Evolutionary conservation across 2,797 vertebrate genomes (phyloP), one percentile per base, ranked within the genome.

Genomic region (Philypnodon macrostomus): DNA sequence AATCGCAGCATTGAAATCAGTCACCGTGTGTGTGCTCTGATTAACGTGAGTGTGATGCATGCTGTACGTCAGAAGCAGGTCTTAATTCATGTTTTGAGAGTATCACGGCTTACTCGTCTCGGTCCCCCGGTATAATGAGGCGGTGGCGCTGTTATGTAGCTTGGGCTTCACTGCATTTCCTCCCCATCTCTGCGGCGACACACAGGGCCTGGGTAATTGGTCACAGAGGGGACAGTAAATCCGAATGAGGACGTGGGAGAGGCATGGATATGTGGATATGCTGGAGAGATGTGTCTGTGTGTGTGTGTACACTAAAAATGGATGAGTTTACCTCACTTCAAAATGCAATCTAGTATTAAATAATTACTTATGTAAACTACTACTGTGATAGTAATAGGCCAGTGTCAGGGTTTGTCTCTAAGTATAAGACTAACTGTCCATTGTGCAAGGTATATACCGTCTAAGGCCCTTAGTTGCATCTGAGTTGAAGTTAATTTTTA

Each of bases 191-290:
- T n/a, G 82, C 75, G 54, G 79, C 55, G 55, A 79, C 72, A 81
- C 67, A 64, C 75, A 60, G 71, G 77, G 79, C 73, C 69, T 56
- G 62, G 77, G 74, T 87, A 88, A 88, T 85, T 87, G 84, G 83
- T 85, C 85, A 88, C 87, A 86, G 83, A 89, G 79, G 81, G 74
- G 73, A 88, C 84, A 80, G 77, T 83, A 80, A 85, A 88, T 88
- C 81, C 82, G 80, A 64, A 57, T 58, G 76, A 86, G 80, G 82
- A 83, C 57, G 57, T 73, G 68, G 69, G 71, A 77, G 78, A 75
- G 63, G 74, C 58, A 66, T 55, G 17, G 39, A 64, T 59, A 75
- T 26, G 17, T 26, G 18, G 34, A 61, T 75, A 38, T 19, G 38
- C n/a, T 13, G 16, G 39, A 4, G 57, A 57, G 62, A 42, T 54